phyloP scores from a whole-genome alignment of 2,113 vertebrate species.

The Gymnarchus niloticus region DNA sequence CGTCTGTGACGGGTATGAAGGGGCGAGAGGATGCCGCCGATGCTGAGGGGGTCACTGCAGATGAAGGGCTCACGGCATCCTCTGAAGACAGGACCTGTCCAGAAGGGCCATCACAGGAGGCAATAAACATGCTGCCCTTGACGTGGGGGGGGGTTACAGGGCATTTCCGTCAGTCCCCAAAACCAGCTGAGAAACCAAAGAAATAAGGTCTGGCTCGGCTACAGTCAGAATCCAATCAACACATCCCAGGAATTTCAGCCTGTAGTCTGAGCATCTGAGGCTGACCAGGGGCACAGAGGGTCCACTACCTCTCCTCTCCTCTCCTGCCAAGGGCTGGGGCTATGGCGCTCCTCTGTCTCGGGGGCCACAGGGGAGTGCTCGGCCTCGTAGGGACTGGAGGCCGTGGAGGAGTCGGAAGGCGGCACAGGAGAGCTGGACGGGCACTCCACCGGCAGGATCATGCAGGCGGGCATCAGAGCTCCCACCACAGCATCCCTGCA shows the following conservation, averaged over 20 bases:
- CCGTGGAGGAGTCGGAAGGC: constrained; percentile 68
- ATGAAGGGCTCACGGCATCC: constrained; percentile 81
- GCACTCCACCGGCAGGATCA: constrained; percentile 90
- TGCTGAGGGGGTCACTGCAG: constrained; percentile 88
- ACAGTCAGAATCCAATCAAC: too few species aligned
- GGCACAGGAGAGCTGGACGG: constrained; percentile 79
- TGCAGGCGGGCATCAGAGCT: constrained; percentile 91
- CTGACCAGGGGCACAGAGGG: not conserved
- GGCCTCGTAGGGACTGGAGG: constrained; percentile 72
- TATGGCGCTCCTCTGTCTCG: constrained; percentile 78
- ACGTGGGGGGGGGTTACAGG: too few species aligned
- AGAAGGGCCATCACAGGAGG: constrained; percentile 20
- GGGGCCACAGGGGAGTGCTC: constrained; percentile 67
- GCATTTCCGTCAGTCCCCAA: too few species aligned
- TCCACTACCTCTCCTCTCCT: constrained; percentile 79
- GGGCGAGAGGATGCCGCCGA: constrained; percentile 83
- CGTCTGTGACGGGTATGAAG: constrained; percentile 96
- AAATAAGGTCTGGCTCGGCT: too few species aligned
- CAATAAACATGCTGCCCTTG: not conserved
- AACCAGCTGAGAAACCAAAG: too few species aligned
- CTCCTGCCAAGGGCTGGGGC: constrained; percentile 91
- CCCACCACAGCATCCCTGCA: constrained; percentile 86
- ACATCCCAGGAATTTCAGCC: too few species aligned
- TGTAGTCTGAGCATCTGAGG: too few species aligned
- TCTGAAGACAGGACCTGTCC: constrained; percentile 77